These are phyloP conservation scores for Salvelinus fontinalis DNA, from an alignment of 2,113 vertebrate species.

Conservation along the genomic window DNA sequence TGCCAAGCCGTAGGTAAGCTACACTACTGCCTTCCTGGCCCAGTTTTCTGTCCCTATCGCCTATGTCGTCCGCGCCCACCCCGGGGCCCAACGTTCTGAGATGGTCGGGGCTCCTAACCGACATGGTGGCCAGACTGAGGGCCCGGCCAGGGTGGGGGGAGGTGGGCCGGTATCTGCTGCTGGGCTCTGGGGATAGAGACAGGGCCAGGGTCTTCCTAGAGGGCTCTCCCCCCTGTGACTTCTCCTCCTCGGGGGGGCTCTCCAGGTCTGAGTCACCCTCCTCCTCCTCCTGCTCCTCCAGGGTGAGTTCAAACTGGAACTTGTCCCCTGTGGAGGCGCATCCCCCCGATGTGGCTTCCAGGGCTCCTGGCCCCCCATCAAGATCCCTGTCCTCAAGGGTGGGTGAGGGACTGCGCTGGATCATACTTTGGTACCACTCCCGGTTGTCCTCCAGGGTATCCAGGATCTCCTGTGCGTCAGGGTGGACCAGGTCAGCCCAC, in stretches of 20 bases:
- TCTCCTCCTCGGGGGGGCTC: constrained; percentile 74
- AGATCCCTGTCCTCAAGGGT: constrained; percentile 10
- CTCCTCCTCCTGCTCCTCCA: constrained; percentile 78
- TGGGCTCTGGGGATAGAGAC: constrained; percentile 50
- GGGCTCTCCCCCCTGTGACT: constrained; percentile 39
- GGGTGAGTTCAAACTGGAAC: constrained; percentile 85
- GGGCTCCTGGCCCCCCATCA: constrained; percentile 13
- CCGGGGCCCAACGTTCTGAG: constrained; percentile 44
- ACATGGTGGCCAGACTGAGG: constrained; percentile 51
- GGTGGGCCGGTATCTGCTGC: constrained; percentile 49
- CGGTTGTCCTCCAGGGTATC: constrained; percentile 92
- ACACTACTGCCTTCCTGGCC: constrained; percentile 51
- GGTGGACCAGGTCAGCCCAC: constrained; percentile 90
- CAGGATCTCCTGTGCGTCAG: constrained; percentile 88
- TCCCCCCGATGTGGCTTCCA: constrained; percentile 26
- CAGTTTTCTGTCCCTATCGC: constrained; percentile 48
- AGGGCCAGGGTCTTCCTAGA: constrained; percentile 42
- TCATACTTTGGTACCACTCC: constrained; percentile 95
- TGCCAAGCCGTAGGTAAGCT: constrained; percentile 53
- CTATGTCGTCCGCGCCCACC: constrained; percentile 14
- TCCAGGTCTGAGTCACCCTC: constrained; percentile 74
- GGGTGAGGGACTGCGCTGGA: constrained; percentile 82
- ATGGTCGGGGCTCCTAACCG: constrained; percentile 48
- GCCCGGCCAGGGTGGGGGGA: constrained; percentile 49
- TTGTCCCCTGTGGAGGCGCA: constrained; percentile 65